These are phyloP conservation scores for Asteroscopus sphinx DNA, from an alignment of 2,888 invertebrate species.

Conservation along the genomic window DNA sequence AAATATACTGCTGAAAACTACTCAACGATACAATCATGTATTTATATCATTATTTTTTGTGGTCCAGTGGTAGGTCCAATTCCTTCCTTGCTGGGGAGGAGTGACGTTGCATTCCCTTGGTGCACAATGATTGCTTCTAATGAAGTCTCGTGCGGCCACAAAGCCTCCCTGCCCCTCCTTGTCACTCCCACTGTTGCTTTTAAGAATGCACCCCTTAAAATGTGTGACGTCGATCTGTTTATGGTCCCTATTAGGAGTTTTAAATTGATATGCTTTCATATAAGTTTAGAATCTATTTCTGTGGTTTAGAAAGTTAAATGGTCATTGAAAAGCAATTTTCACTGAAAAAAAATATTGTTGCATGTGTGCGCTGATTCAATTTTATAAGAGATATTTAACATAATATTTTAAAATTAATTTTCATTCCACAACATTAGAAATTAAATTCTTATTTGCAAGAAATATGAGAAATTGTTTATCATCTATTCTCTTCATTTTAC, in stretches of 20 bases:
- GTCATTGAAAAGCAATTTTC: too few species aligned
- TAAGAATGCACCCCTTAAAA: constrained; percentile 59
- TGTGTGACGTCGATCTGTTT: constrained; percentile 43
- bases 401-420: too few species aligned
- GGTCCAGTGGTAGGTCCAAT: constrained; percentile 37
- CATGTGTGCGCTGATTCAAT: too few species aligned
- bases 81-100: constrained; percentile 54
- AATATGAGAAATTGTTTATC: constrained; percentile 24
- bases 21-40: constrained; percentile 22
- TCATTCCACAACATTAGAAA: neutral
- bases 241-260: constrained; percentile 25
- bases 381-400: too few species aligned
- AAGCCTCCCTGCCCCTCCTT: constrained; percentile 61
- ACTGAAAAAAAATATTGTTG: too few species aligned
- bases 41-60: constrained; percentile 53
- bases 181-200: constrained; percentile 62
- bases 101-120: constrained; percentile 74
- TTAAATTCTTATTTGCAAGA: constrained; percentile 23
- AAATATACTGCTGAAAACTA: constrained; percentile 16
- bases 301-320: too few species aligned
- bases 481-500: constrained; percentile 31
- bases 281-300: constrained; percentile 9
- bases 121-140: constrained; percentile 72
- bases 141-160: constrained; percentile 80
- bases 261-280: constrained; percentile 6